phyloP scores from a whole-genome alignment of 2,113 vertebrate genomes.

The Plecotus auritus region DNA sequence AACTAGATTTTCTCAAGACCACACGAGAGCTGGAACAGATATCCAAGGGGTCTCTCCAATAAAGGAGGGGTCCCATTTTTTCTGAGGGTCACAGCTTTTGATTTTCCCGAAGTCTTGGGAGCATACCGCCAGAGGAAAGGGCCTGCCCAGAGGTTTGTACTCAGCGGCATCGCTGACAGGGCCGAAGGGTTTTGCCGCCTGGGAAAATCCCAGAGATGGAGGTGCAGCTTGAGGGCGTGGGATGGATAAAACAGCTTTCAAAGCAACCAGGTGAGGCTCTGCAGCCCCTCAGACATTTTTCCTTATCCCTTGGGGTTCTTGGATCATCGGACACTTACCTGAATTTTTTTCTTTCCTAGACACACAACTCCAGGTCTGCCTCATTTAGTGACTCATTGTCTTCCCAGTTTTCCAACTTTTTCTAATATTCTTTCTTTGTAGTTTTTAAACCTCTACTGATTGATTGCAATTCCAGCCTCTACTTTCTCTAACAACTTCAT shows the following conservation, averaged over 20 bases:
- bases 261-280: neutral
- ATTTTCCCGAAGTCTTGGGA: neutral
- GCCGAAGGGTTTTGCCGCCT: neutral
- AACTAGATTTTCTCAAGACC: neutral
- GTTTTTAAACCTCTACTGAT: neutral
- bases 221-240: neutral
- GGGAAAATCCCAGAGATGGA: neutral
- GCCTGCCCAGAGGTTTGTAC: neutral
- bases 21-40: neutral
- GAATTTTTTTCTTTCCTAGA: neutral
- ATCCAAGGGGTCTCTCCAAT: neutral
- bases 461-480: neutral
- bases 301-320: neutral
- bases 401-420: neutral
- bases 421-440: neutral
- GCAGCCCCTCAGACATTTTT: neutral
- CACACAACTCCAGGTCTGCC: neutral
- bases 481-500: neutral
- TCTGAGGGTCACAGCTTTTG: neutral
- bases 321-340: neutral
- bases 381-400: neutral
- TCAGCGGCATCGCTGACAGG: neutral
- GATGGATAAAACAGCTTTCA: neutral
- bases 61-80: neutral
- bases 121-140: neutral